Evolutionary conservation across 92 coral and sea anemone genomes (phyloP).

Genomic region (Palythoa caribaeorum): DNA sequence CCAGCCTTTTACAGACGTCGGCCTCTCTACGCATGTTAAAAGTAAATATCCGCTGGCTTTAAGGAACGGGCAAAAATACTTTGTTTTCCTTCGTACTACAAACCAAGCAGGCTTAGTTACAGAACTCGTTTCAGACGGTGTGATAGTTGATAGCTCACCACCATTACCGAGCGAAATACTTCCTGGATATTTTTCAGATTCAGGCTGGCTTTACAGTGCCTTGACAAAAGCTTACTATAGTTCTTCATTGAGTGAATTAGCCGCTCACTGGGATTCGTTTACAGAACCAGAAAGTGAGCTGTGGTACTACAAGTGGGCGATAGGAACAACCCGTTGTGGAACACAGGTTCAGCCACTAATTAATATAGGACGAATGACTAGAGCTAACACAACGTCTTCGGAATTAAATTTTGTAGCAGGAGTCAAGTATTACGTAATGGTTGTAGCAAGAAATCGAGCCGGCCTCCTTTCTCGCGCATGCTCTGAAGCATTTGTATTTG

Average conservation of each 20-base stretch:
- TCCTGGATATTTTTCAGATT: constrained; percentile 62
- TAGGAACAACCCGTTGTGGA: constrained; percentile 86
- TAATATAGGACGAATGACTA: constrained; percentile 77
- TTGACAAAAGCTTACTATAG: constrained; percentile 63
- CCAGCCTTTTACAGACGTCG: constrained; percentile 73
- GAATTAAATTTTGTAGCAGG: constrained; percentile 67
- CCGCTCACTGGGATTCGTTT: constrained; percentile 79
- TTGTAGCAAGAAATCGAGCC: constrained; percentile 81
- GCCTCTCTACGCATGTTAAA: constrained; percentile 84
- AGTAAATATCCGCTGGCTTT: constrained; percentile 63
- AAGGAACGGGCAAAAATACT: constrained; percentile 76
- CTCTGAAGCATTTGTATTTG: constrained; percentile 86
- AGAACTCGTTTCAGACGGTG: constrained; percentile 84
- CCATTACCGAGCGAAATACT: constrained; percentile 70
- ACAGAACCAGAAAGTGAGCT: constrained; percentile 85
- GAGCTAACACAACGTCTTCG: constrained; percentile 76
- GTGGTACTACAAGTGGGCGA: constrained; percentile 96
- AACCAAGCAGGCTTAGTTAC: constrained; percentile 81
- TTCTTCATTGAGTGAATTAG: constrained; percentile 54
- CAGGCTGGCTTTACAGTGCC: constrained; percentile 54
- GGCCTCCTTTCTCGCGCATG: constrained; percentile 85
- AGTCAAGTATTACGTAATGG: constrained; percentile 79
- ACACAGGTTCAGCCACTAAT: constrained; percentile 87
- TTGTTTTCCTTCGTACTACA: constrained; percentile 70
- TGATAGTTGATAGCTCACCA: constrained; percentile 82